Conservation (phyloP, 2,888 invertebrate species). For the Pseudococcus viburni region DNA sequence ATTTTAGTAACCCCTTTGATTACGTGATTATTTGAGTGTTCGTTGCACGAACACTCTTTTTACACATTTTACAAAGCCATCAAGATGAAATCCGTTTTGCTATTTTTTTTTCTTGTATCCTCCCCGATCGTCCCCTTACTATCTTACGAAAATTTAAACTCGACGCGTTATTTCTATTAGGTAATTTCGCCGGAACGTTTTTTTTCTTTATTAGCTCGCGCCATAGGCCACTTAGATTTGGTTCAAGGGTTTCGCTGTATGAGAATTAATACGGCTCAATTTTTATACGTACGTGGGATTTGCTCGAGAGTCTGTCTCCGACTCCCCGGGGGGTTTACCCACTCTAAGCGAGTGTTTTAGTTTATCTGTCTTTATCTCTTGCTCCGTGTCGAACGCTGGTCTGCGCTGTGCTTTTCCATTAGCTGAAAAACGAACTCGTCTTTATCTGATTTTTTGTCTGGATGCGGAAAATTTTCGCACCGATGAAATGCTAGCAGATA, state of each 20-base stretch:
- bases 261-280: slow-evolving; percentile 44
- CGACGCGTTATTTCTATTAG: slow-evolving; percentile 41
- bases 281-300: slow-evolving; percentile 29
- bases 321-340: background rate
- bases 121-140: background rate
- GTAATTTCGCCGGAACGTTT: slow-evolving; percentile 34
- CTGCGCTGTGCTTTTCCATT: background rate
- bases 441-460: slow-evolving; percentile 27
- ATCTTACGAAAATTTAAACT: slow-evolving; percentile 38
- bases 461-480: background rate
- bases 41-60: slow-evolving; percentile 19
- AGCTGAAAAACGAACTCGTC: slow-evolving; percentile 28
- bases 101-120: background rate
- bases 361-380: background rate
- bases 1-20: slow-evolving; percentile 26
- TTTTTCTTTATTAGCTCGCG: slow-evolving; percentile 38
- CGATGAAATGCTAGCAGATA: background rate
- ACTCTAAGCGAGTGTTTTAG: background rate
- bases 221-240: slow-evolving; percentile 14
- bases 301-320: background rate
- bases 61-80: slow-evolving; percentile 31
- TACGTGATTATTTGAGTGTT: slow-evolving; percentile 17
- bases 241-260: slow-evolving; percentile 14
- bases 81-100: slow-evolving; percentile 33
- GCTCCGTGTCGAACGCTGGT: background rate